Percentiles rank a stretch among this genome's conserved stretches.
Conservation (phyloP, 2,113 vertebrate genomes). For the Petromus typicus region DNA sequence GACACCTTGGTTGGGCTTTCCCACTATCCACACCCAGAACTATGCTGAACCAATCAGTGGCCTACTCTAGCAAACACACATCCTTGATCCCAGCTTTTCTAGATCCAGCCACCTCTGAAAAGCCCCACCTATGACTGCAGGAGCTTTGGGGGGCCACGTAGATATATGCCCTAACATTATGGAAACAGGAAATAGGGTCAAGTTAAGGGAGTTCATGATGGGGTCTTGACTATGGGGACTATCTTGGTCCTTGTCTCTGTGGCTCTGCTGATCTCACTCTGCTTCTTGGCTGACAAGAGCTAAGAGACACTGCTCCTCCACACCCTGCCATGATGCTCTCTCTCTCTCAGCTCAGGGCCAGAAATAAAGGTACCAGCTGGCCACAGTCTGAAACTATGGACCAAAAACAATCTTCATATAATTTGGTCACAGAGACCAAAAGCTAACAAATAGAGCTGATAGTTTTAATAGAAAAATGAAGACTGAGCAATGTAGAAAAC, state of each 20-base stretch:
- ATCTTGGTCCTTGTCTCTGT: not conserved
- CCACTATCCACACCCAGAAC: not conserved
- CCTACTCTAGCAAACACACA: not conserved
- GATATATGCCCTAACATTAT: not conserved
- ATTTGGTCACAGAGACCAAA: not conserved
- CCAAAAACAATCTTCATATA: too few relatives aligned
- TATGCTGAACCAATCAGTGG: not conserved
- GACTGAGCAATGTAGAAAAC: slow-evolving; percentile 38
- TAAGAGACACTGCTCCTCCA: not conserved
- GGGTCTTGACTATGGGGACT: not conserved
- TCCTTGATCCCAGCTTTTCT: not conserved
- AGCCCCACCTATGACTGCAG: not conserved
- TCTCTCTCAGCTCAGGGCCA: not conserved
- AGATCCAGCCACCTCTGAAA: not conserved
- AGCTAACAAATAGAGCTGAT: not conserved
- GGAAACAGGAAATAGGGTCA: not conserved
- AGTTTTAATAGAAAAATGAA: slow-evolving; percentile 36
- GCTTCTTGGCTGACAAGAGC: not conserved
- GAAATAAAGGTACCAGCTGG: not conserved
- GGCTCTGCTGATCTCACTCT: not conserved
- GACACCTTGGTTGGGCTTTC: not conserved
- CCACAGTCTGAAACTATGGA: not conserved
- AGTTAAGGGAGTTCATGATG: not conserved
- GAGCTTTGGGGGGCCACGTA: not conserved
- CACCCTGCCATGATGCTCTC: not conserved